Evolutionary conservation across 2,113 vertebrate genomes (phyloP), one percentile per base, ranked within the genome.

Genomic region (Platichthys flesus): DNA sequence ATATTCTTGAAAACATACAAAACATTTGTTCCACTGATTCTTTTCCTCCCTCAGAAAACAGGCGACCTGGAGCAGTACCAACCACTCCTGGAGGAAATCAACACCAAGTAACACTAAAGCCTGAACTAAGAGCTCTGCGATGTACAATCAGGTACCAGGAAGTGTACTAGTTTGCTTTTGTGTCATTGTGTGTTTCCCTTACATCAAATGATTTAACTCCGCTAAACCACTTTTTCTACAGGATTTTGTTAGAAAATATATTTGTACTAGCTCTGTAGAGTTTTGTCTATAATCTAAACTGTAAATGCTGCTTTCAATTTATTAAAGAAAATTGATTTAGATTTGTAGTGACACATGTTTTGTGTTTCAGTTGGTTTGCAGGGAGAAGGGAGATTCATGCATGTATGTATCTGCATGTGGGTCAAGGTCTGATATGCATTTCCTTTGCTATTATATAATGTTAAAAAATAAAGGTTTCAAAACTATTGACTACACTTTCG

Each of bases 61-160:
- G 52, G 49, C 31, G 90, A 93, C 20, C 59, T 81, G 40, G 89
- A 92, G 54, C 26, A 24, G 2, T 49, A 47, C 76, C 78, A 74
- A 56, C 82, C 85, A 0, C 91, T 91, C 2, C 49, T 89, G 71
- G 84, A 91, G 45, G 90, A 92, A 7, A 79, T 45, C 49, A 20
- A n/a, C 51, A 21, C 37, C 40, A 0, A 60, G 12, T 47, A 31
- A 65, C 28, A 60, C 74, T 23, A 0, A 5, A 28, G 72, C 12
- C 55, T 91, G 35, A 79, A 67, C 13, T 9, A 13, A 24, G 9
- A 3, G 15, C 9, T 42, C 24, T 42, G 9, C 9, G 45, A 7
- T 31, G 31, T 1, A 31, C 31, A 1, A 31, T 31, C 6, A 6
- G 31, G 5, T 31, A 31, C 8, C 4, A 31, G 12, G 56, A n/a